Evolutionary conservation across 2,888 invertebrate genomes (phyloP), one percentile per base, ranked within the genome.

Genomic region (Chouioia cunea): DNA sequence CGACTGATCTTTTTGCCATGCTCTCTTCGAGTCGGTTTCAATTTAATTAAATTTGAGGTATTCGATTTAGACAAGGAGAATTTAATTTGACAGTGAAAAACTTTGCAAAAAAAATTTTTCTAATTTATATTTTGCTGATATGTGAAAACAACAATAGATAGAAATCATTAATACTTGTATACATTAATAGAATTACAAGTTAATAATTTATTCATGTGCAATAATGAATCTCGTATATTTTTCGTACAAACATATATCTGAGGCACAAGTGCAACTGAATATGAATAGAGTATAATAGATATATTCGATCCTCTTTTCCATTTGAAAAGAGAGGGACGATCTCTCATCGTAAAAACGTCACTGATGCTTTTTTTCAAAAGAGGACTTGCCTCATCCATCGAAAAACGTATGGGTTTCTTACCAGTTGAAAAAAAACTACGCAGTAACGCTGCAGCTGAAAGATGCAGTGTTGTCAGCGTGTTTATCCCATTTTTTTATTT

Each of bases 401-500:
- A 57, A 72, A 72, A 52, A 65, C 46, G 20, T 54, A 68, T 16
- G 48, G 27, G 65, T 68, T 62, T 64, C 60, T 52, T 44, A 10
- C 12, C 27, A 4, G 10, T 36, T 50, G 43, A 50, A 14, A 18
- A 16, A 56, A 22, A 53, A 65, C 71, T 67, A 50, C 67, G 67
- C 67, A 68, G 71, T 60, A 57, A 27, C 16, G 27, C 43, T 44
- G n/a, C 27, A 52, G n/a, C 14, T 20, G 52, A 36, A 12, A 36
- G 10, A 36, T 6, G 10, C 36, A 6, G 6, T 36, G 27, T 56
- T 15, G 14, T 54, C 52, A 65, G 56, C 59, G 48, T 73, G 73
- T 73, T 73, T 73, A 73, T 73, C 70, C 70, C 67, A 73, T 73
- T 73, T 73, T n/a, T 70, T 73, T 73, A 73, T 70, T 70, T 70